Conservation (phyloP, 2,797 vertebrate species). For the Malurus leucopterus region DNA sequence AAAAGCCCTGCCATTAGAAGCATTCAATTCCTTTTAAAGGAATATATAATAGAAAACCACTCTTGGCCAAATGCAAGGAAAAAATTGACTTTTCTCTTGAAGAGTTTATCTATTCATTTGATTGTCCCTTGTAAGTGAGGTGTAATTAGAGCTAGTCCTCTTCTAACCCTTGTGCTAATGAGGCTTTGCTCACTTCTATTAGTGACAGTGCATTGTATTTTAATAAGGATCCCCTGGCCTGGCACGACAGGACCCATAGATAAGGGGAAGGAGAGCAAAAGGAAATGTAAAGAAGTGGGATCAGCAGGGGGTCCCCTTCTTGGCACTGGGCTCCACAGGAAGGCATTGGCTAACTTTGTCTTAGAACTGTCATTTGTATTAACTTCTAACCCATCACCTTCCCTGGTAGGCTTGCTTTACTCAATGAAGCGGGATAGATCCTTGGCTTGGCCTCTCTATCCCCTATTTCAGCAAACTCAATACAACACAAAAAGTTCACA, state of each 20-base stretch:
- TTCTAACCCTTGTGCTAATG: constrained; percentile 55
- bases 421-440: constrained; percentile 71
- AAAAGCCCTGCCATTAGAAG: background rate
- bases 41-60: background rate
- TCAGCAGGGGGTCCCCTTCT: constrained; percentile 57
- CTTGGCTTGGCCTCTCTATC: constrained; percentile 66
- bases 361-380: constrained; percentile 74
- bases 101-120: constrained; percentile 51
- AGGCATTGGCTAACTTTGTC: constrained; percentile 61
- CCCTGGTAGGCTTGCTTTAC: constrained; percentile 60
- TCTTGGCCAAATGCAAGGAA: constrained; percentile 22
- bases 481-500: constrained; percentile 77
- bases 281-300: constrained; percentile 43
- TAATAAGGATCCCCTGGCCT: constrained; percentile 47
- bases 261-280: constrained; percentile 54
- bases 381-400: constrained; percentile 78
- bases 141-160: constrained; percentile 59
- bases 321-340: constrained; percentile 57
- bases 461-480: constrained; percentile 67
- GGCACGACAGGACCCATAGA: constrained; percentile 40
- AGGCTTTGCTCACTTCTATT: constrained; percentile 62
- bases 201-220: constrained; percentile 61
- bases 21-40: background rate
- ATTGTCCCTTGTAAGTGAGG: constrained; percentile 35
- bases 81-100: constrained; percentile 44